Conservation (phyloP, 2,797 vertebrate species). For the Paedocypris micromegethes region DNA sequence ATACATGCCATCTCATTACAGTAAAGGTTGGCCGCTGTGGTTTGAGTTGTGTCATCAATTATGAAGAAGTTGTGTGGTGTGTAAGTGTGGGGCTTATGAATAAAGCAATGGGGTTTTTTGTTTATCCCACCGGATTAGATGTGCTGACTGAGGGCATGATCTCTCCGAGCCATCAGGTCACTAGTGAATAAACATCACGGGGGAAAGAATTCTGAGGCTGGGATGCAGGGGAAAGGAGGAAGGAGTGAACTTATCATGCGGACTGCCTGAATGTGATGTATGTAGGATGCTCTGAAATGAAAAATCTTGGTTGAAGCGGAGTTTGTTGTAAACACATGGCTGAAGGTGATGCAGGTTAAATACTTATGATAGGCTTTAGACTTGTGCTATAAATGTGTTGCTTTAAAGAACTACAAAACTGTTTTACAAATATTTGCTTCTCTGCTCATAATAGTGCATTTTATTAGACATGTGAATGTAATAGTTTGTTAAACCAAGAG, state of each 20-base stretch:
- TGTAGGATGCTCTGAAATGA: neutral
- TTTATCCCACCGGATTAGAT: slow-evolving; percentile 36
- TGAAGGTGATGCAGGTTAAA: too few species aligned
- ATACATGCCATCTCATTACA: slow-evolving; percentile 41
- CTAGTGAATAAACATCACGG: slow-evolving; percentile 42
- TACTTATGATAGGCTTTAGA: too few species aligned
- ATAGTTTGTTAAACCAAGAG: too few species aligned
- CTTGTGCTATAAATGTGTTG: too few species aligned
- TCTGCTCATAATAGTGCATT: too few species aligned
- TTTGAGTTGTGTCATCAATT: slow-evolving; percentile 43
- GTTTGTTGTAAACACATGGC: too few species aligned
- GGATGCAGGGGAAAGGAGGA: neutral
- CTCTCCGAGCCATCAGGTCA: slow-evolving; percentile 37
- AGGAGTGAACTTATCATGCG: slow-evolving; percentile 12
- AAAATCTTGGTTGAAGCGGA: too few species aligned
- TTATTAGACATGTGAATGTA: too few species aligned
- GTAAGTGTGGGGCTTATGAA: slow-evolving; percentile 41
- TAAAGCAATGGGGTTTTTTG: slow-evolving; percentile 40
- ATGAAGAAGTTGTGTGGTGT: slow-evolving; percentile 44
- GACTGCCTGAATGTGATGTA: slow-evolving; percentile 11
- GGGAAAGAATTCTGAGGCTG: slow-evolving; percentile 24
- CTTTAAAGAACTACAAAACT: too few species aligned
- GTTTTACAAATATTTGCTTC: too few species aligned
- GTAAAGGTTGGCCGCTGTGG: slow-evolving; percentile 32
- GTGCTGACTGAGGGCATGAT: slow-evolving; percentile 36